Evolutionary conservation across 2,888 invertebrate species (phyloP).

Genomic region (Netelia fuscicornis): DNA sequence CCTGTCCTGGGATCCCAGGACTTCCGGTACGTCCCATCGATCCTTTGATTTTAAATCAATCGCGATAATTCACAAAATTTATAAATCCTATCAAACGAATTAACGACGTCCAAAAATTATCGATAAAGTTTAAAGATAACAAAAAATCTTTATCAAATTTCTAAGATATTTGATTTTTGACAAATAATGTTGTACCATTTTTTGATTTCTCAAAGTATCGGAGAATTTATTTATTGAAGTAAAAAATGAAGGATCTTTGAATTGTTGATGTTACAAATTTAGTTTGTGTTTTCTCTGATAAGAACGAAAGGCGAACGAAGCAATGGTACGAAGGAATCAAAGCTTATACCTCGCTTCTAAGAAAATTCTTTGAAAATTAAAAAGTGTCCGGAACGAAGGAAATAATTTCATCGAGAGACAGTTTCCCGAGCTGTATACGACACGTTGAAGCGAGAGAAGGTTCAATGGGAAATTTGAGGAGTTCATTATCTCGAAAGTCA

Average conservation of each 20-base stretch:
- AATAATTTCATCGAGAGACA: constrained; percentile 31
- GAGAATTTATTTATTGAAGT: too few species aligned
- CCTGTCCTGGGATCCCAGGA: constrained; percentile 85
- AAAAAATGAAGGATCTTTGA: too few species aligned
- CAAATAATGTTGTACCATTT: too few species aligned
- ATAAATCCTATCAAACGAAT: too few species aligned
- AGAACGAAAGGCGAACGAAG: too few species aligned
- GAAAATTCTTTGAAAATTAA: constrained; percentile 13
- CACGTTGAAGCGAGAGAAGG: constrained; percentile 65
- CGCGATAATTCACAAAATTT: not conserved
- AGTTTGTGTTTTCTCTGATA: too few species aligned
- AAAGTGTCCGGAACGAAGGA: constrained; percentile 8
- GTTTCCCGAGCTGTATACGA: constrained; percentile 9
- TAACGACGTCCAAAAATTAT: too few species aligned
- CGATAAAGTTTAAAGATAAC: not conserved
- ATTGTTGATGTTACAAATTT: too few species aligned
- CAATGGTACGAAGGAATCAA: too few species aligned
- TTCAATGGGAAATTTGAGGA: constrained; percentile 62
- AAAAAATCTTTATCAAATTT: not conserved
- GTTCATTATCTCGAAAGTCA: constrained; percentile 63
- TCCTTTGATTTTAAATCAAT: constrained; percentile 83
- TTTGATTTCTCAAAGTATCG: too few species aligned
- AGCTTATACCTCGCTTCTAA: not conserved
- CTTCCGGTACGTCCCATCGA: constrained; percentile 90
- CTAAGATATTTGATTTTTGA: too few species aligned